Conservation (phyloP, 2,113 vertebrate species). For the Merops nubicus region DNA sequence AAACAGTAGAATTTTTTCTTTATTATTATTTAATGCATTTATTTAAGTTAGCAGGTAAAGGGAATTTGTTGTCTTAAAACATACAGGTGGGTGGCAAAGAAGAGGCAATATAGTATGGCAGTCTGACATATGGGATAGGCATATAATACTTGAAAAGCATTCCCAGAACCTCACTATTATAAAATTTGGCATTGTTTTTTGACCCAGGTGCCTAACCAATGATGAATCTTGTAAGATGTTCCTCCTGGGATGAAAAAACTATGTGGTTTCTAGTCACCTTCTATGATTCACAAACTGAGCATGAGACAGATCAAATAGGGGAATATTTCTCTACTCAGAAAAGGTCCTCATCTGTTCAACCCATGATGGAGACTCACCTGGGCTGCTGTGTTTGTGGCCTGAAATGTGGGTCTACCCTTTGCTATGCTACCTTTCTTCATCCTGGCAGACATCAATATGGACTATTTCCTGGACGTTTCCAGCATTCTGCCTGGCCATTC, state of each 20-base stretch:
- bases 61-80: not conserved
- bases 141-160: not conserved
- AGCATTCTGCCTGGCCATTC: fast-evolving
- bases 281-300: not conserved
- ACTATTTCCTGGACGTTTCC: not conserved
- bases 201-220: not conserved
- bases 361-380: not conserved
- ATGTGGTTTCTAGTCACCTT: not conserved
- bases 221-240: not conserved
- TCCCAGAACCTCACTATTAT: not conserved
- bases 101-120: not conserved
- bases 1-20: too few species aligned
- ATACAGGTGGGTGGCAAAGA: not conserved
- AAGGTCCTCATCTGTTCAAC: not conserved
- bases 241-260: not conserved
- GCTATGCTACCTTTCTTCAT: not conserved
- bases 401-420: not conserved
- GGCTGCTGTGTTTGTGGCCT: not conserved
- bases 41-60: not conserved
- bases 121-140: not conserved
- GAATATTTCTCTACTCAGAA: not conserved
- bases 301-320: not conserved
- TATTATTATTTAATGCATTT: not conserved
- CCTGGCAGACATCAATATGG: not conserved
- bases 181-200: not conserved